phyloP scores from a whole-genome alignment of 2,797 vertebrate species.

The Pelobates cultripes region DNA sequence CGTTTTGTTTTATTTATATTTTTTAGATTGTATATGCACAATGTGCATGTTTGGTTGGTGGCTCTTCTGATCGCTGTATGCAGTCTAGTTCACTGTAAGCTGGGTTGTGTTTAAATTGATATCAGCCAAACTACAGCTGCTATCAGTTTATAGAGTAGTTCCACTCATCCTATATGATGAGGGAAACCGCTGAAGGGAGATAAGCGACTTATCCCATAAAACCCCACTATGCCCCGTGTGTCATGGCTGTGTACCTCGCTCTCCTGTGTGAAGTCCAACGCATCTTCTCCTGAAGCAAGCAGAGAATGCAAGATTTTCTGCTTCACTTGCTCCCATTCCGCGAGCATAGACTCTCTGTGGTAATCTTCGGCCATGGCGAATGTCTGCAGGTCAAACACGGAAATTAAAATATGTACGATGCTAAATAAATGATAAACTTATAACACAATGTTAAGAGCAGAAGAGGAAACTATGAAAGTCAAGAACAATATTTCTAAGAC shows the following conservation, averaged over 20 bases:
- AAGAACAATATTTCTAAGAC: no score
- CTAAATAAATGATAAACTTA: no score
- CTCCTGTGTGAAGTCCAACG: constrained; percentile 95
- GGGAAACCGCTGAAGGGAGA: no score
- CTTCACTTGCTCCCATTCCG: constrained; percentile 98
- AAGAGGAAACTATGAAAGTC: no score
- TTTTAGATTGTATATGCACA: no score
- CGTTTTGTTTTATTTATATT: no score
- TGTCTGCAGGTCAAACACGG: constrained; percentile 73
- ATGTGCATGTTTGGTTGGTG: no score
- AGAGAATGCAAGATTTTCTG: constrained; percentile 95
- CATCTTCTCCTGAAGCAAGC: constrained; percentile 94
- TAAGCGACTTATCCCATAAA: no score
- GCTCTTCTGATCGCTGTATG: no score
- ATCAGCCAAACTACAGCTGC: background rate
- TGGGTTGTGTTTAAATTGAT: no score
- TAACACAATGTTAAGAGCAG: no score
- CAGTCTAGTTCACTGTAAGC: no score
- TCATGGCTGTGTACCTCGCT: constrained; percentile 78
- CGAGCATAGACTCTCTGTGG: constrained; percentile 96
- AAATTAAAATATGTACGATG: background rate
- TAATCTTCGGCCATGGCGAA: constrained; percentile 96
- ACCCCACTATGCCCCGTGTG: background rate
- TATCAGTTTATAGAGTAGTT: background rate
- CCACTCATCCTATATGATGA: background rate